Percentiles rank a stretch among this genome's conserved stretches.
These are phyloP conservation scores for Leistus spinibarbis DNA, from an alignment of 2,888 invertebrate species.

Conservation along the genomic window DNA sequence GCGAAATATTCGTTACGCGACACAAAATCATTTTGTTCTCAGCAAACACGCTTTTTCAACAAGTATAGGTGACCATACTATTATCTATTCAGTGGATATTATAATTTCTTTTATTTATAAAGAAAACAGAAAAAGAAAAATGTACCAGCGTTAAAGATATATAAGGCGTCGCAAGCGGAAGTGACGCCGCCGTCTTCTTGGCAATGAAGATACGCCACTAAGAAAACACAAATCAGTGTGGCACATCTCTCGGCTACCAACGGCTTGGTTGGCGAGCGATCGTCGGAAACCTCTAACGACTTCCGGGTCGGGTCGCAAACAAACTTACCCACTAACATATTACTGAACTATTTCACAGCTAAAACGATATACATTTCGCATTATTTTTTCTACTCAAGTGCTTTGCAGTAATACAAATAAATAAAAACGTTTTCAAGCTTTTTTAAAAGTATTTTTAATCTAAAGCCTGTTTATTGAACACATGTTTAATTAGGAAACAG, in stretches of 20 bases:
- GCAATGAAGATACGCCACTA: slow-evolving; percentile 16
- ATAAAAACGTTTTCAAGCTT: slow-evolving; percentile 15
- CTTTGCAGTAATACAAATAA: no score
- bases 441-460: not conserved
- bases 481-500: no score
- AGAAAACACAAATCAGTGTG: slow-evolving; percentile 37
- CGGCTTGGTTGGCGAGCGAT: slow-evolving; percentile 13
- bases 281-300: slow-evolving; percentile 35
- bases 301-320: slow-evolving; percentile 36
- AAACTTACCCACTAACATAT: not conserved
- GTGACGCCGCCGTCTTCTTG: not conserved
- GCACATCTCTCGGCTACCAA: slow-evolving; percentile 9
- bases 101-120: no score
- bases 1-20: slow-evolving; percentile 29
- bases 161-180: not conserved
- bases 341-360: not conserved
- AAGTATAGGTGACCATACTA: no score
- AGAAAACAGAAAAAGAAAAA: no score
- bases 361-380: not conserved
- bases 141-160: not conserved
- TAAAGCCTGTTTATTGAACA: no score
- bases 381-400: no score
- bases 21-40: no score
- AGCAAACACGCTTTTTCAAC: no score
- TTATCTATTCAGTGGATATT: not conserved